These are phyloP conservation scores for Seira ritae DNA, from an alignment of 2,888 invertebrate genomes.

Conservation along the genomic window DNA sequence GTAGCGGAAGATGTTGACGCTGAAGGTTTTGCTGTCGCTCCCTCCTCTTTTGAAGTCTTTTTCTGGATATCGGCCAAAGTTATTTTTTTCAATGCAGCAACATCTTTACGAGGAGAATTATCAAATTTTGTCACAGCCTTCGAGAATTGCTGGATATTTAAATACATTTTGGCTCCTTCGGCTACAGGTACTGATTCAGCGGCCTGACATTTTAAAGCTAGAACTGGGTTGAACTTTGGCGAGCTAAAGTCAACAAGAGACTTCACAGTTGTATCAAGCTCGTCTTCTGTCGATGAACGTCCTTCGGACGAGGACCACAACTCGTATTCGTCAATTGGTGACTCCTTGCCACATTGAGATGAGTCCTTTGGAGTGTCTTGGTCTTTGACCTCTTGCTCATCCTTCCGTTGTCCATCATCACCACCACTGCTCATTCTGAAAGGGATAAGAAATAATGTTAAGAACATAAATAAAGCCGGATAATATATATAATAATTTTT, in stretches of 20 bases:
- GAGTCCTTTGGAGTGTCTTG: neutral
- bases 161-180: constrained; percentile 36
- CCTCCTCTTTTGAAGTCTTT: neutral
- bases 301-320: neutral
- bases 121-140: constrained; percentile 55
- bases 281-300: neutral
- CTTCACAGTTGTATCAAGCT: constrained; percentile 2
- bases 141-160: constrained; percentile 60
- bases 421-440: neutral
- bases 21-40: neutral
- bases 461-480: neutral
- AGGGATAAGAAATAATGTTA: neutral
- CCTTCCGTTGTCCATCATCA: neutral
- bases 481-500: neutral
- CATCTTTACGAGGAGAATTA: constrained; percentile 48
- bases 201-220: constrained; percentile 49
- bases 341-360: neutral
- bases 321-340: neutral
- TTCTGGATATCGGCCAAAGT: neutral
- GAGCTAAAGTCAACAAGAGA: constrained; percentile 58
- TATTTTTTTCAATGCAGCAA: constrained; percentile 1
- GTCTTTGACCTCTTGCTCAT: neutral
- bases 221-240: constrained; percentile 47
- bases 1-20: constrained; percentile 19
- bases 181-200: neutral